Percentiles rank a stretch among this genome's conserved stretches.
Evolutionary conservation across 2,888 invertebrate genomes (phyloP).

Genomic region (Stenichneumon culpator): DNA sequence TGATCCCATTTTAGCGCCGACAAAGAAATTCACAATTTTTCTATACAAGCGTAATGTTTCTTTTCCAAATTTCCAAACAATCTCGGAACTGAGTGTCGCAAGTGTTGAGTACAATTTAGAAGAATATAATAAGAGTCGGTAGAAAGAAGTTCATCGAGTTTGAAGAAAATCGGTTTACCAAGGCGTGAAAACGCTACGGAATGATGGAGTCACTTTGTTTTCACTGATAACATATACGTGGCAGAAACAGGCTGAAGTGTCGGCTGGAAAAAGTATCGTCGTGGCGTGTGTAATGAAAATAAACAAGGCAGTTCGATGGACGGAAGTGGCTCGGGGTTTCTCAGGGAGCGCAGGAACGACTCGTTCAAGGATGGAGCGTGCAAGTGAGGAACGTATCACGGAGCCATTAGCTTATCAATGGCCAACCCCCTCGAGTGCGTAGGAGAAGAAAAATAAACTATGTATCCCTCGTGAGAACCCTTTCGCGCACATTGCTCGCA

Average conservation of each 20-base stretch:
- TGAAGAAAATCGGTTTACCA: not conserved
- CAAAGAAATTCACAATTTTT: not conserved
- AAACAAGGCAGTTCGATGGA: slow-evolving; percentile 49
- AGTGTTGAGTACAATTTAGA: not conserved
- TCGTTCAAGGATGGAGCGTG: not conserved
- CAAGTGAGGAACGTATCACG: slow-evolving; percentile 74
- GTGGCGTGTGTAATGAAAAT: slow-evolving; percentile 58
- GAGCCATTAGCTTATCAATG: slow-evolving; percentile 82
- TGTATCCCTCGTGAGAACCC: slow-evolving; percentile 79
- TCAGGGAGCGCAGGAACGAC: slow-evolving; percentile 65
- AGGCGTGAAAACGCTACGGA: not conserved
- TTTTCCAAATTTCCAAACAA: not conserved
- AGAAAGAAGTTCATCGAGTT: not conserved
- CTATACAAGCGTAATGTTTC: not conserved
- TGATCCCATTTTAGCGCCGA: not conserved
- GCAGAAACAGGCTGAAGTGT: not conserved
- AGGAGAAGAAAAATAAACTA: slow-evolving; percentile 82
- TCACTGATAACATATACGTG: slow-evolving; percentile 51
- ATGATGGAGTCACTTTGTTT: slow-evolving; percentile 32
- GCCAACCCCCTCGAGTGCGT: slow-evolving; percentile 76
- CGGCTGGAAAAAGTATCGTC: slow-evolving; percentile 46
- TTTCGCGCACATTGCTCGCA: slow-evolving; percentile 65
- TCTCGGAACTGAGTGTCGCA: not conserved
- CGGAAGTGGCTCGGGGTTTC: slow-evolving; percentile 59
- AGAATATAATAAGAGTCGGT: not conserved